Percentiles rank a stretch among this genome's conserved stretches.
Evolutionary conservation across 2,113 vertebrate species (phyloP).

Genomic region (Monopterus albus): DNA sequence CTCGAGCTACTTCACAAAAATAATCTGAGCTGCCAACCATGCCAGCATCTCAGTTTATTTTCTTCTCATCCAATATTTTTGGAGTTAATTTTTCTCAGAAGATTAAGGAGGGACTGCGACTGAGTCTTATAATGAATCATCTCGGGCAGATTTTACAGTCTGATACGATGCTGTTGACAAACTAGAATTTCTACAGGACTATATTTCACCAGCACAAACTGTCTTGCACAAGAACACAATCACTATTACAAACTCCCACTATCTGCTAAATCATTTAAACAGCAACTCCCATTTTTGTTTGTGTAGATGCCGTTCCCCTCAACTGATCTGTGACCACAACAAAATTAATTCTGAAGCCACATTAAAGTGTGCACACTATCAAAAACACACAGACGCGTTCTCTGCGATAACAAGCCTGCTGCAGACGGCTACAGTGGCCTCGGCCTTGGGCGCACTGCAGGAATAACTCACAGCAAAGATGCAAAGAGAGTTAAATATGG

Average conservation of each 20-base stretch:
- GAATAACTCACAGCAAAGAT: conserved; percentile 20
- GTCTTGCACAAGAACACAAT: conserved; percentile 72
- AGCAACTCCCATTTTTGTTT: conserved; percentile 34
- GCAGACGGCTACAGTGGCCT: conserved; percentile 7
- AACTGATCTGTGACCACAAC: conserved; percentile 18
- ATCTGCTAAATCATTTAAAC: conserved; percentile 67
- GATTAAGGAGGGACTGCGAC: not conserved
- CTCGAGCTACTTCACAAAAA: not conserved
- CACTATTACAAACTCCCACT: conserved; percentile 69
- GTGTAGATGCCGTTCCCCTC: conserved; percentile 11
- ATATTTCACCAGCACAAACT: conserved; percentile 71
- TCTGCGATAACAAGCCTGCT: conserved; percentile 29
- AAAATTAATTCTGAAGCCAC: conserved; percentile 6
- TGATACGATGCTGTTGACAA: conserved; percentile 46
- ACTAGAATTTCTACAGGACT: conserved; percentile 63
- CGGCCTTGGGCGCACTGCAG: conserved; percentile 6
- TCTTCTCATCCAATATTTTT: not conserved
- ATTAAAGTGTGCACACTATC: conserved; percentile 6
- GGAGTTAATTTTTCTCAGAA: not conserved
- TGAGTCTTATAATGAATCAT: conserved; percentile 2
- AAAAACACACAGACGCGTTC: conserved; percentile 40
- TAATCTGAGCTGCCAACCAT: not conserved
- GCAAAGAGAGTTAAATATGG: conserved; percentile 20
- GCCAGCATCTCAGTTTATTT: not conserved
- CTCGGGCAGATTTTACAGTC: conserved; percentile 33